Evolutionary conservation across 2,113 vertebrate species (phyloP), one percentile per base, ranked within the genome.

Genomic region (Myotis davidii): DNA sequence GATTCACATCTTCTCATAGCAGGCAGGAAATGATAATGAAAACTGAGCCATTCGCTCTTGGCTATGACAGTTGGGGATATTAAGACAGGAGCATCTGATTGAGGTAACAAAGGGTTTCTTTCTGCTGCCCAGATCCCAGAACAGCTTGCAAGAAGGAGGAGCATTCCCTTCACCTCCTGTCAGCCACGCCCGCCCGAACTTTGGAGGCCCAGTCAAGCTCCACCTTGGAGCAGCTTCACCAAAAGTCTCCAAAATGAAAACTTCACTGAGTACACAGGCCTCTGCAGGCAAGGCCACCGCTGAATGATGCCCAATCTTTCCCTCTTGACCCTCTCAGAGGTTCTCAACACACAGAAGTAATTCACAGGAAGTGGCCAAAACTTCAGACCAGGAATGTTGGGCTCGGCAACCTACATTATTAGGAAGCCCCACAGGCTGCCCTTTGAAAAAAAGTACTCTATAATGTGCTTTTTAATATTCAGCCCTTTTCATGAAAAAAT

Each of bases 161-260:
- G 34, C 21, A 0, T 16, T 39, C 0, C 34, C 83, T 29, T 1
- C 37, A 7, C 8, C 11, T n/a, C 16, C 13, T 59, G 50, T 50
- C 32, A 1, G 67, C 39, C 17, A 4, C 9, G 6, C 48, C 17
- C 0, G 0, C 8, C 70, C 20, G 25, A 0, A 48, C 48, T 34
- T 67, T 81, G 17, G 6, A 52, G 50, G 45, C 25, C 4, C 9
- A 5, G 52, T 16, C 54, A 39, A 11, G 13, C 65, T 81, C 92
- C 14, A 11, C 13, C 11, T 0, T 8, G 29, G 39, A 64, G 52
- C 13, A 45, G 74, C 39, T 52, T 32, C 29, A 69, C 20, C 37
- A 48, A 56, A 65, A 70, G 39, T 45, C 73, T 74, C 79, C 32
- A 12, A 85, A 67, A 13, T 59, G 59, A 29, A 42, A 32, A 42